Evolutionary conservation across 1,140 invertebrate genomes (phyloP), one percentile per base, ranked within the genome.

Genomic region (Leptonema lineaticorne): DNA sequence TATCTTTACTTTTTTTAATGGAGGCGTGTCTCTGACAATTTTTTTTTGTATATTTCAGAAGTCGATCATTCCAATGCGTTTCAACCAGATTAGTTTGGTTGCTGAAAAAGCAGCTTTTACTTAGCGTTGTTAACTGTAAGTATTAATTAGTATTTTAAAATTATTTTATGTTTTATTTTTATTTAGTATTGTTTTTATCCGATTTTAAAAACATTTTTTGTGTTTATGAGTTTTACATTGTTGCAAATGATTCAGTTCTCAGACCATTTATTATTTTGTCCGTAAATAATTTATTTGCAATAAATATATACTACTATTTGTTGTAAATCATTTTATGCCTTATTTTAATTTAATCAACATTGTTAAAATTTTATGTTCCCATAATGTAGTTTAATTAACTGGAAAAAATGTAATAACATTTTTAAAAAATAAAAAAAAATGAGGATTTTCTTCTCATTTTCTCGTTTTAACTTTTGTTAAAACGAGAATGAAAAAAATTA

Each of bases 41-140:
- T 41, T 11, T 41, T 41, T 41, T 41, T 53, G 8, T 26, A 8
- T 26, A 26, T 50, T 24, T 2, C 46, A 50, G 50, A 24, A 11
- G 27, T 24, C 27, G 1, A 24, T 53, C 6, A n/a, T 53, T 26
- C 50, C 24, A 53, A 53, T 53, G 50, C 50, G 50, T 53, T 22
- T 48, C n/a, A 18, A 22, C 50, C 50, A 14, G 9, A 53, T 24
- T 26, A 53, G 18, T 24, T 7, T 14, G 20, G 9, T 11, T 53
- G 50, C 24, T 53, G 50, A 53, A 24, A 53, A 26, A 26, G 20
- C 50, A 14, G 50, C 50, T 11, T 11, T 11, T 24, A 53, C 50
- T 53, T 53, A 26, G 50, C 50, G 27, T 26, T 53, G 50, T 53
- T 53, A 53, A 53, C 20, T 24, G 50, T 53, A 24, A 53, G 50